Evolutionary conservation across 1,140 invertebrate species (phyloP).

Genomic region (Drosophila kurseongensis): DNA sequence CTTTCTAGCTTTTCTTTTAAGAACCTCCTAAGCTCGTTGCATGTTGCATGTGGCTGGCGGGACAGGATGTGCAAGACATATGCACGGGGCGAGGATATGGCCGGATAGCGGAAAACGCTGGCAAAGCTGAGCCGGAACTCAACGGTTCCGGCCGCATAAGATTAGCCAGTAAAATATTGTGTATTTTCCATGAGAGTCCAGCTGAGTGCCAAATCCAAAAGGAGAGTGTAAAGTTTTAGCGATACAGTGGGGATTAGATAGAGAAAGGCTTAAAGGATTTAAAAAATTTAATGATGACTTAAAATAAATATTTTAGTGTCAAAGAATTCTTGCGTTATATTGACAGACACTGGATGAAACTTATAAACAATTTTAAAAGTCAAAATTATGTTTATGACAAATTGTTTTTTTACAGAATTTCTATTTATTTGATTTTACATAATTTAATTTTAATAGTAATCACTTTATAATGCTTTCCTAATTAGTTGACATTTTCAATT

Average conservation of each 20-base stretch:
- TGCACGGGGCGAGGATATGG: conserved; percentile 41
- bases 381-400: too few relatives aligned
- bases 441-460: too few relatives aligned
- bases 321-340: too few relatives aligned
- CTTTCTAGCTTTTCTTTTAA: conserved; percentile 8
- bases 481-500: too few relatives aligned
- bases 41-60: conserved; percentile 24
- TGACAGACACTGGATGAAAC: too few relatives aligned
- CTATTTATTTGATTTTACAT: too few relatives aligned
- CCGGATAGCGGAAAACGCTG: conserved; percentile 64
- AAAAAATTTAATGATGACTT: not conserved
- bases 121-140: conserved; percentile 72
- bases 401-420: too few relatives aligned
- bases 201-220: conserved; percentile 43
- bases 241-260: conserved; percentile 30
- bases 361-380: too few relatives aligned
- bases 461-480: too few relatives aligned
- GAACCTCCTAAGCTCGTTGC: conserved; percentile 15
- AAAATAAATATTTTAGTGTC: not conserved
- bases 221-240: conserved; percentile 25
- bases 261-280: not conserved
- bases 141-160: conserved; percentile 63
- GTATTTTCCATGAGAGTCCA: conserved; percentile 57
- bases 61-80: conserved; percentile 64
- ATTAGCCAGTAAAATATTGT: conserved; percentile 73